A percentile compares a stretch with the other conserved stretches of the same genome.
These are phyloP conservation scores for Parapristionchus giblindavisi DNA, from an alignment of 2,888 invertebrate species.

Conservation along the genomic window DNA sequence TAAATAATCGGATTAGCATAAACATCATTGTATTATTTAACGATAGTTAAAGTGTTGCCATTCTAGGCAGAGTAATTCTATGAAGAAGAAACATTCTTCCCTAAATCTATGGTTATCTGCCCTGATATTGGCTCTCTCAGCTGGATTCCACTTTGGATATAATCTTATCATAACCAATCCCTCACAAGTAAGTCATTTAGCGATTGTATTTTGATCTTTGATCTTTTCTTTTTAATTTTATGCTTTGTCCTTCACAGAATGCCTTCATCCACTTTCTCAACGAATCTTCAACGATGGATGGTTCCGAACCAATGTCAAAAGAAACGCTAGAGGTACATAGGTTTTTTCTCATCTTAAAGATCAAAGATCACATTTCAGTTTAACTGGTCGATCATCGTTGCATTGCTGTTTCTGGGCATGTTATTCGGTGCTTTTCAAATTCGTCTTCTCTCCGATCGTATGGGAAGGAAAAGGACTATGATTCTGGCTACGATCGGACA, in stretches of 20 bases:
- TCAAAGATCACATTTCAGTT: constrained; percentile 5
- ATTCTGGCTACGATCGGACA: constrained; percentile 5
- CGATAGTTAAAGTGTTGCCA: no score
- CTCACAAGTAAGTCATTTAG: constrained; percentile 17
- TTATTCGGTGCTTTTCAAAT: constrained; percentile 24
- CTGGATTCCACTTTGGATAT: constrained; percentile 28
- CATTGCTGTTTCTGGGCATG: constrained; percentile 15
- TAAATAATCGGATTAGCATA: no score
- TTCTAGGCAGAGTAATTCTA: no score
- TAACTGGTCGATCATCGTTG: constrained; percentile 19
- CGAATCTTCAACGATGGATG: background rate
- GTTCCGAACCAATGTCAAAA: background rate
- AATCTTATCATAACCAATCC: constrained; percentile 23
- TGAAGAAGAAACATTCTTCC: no score
- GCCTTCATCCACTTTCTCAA: constrained; percentile 14
- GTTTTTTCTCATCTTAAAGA: constrained; percentile 1
- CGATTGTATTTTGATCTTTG: background rate
- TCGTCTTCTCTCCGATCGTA: background rate
- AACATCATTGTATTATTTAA: no score
- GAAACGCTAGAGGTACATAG: background rate
- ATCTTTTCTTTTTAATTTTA: background rate
- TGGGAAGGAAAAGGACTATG: constrained; percentile 10
- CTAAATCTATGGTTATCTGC: constrained; percentile 11
- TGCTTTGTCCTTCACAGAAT: no score
- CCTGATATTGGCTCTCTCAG: constrained; percentile 15